Conservation (phyloP, 2,113 vertebrate genomes). For the Hemicordylus capensis region DNA sequence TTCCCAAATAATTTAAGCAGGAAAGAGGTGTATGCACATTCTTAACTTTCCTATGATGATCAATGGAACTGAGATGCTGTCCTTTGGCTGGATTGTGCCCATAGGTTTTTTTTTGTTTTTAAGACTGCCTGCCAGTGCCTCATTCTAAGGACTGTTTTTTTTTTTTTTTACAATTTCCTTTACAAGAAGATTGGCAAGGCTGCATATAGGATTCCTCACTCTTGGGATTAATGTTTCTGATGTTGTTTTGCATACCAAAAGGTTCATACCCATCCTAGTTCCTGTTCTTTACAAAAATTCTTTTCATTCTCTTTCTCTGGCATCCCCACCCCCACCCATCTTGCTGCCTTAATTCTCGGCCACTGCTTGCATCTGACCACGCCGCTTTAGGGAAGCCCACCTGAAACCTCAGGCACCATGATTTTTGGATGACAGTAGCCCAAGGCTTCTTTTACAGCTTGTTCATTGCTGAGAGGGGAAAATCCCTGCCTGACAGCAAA, state of each 20-base stretch:
- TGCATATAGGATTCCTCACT: not conserved
- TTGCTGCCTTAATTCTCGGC: not conserved
- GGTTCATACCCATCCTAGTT: not conserved
- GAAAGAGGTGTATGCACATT: too few relatives aligned
- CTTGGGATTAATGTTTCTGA: not conserved
- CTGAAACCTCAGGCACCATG: not conserved
- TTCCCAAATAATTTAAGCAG: too few relatives aligned
- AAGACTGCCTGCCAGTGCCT: too few relatives aligned
- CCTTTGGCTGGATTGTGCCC: too few relatives aligned
- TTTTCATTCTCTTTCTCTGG: not conserved
- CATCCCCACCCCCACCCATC: too few relatives aligned
- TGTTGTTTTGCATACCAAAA: not conserved
- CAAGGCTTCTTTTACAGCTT: conserved; percentile 5
- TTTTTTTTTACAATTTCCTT: not conserved
- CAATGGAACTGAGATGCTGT: not conserved
- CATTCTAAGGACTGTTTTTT: not conserved
- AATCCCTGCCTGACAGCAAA: not conserved
- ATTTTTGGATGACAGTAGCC: conserved; percentile 9
- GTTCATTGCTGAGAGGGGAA: conserved; percentile 13
- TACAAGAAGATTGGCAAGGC: not conserved
- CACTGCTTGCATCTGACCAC: not conserved
- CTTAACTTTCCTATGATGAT: not conserved
- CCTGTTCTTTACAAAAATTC: not conserved
- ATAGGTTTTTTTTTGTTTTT: too few relatives aligned
- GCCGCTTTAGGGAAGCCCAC: not conserved